phyloP scores from a whole-genome alignment of 2,113 vertebrate species.

The Pluvianellus socialis region DNA sequence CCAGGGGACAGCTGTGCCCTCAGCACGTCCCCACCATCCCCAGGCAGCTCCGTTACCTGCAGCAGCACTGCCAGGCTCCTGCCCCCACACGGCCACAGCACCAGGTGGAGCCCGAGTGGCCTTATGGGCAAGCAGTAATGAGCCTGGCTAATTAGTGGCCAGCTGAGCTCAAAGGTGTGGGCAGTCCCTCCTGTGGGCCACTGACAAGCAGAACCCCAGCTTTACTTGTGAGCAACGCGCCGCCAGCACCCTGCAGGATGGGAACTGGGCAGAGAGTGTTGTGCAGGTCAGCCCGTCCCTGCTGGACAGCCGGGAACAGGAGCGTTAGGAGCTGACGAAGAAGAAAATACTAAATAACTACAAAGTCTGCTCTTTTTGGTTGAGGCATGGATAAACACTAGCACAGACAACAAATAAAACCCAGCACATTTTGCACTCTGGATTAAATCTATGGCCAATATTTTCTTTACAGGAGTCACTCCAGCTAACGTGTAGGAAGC shows the following conservation, averaged over 20 bases:
- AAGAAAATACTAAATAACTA: neutral
- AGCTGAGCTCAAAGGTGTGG: neutral
- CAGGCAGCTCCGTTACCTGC: rapidly evolving
- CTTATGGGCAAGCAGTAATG: neutral
- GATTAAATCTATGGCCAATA: neutral
- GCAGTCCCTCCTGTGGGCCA: too few relatives aligned
- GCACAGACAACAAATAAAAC: neutral
- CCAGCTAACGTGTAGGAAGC: neutral
- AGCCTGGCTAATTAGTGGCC: neutral
- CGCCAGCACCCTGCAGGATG: rapidly evolving
- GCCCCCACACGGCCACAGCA: rapidly evolving
- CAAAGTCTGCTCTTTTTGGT: neutral
- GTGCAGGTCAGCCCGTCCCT: neutral
- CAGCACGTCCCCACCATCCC: rapidly evolving
- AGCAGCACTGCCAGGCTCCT: rapidly evolving
- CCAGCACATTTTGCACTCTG: neutral
- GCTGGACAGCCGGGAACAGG: neutral
- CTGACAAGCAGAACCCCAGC: neutral
- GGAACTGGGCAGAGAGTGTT: neutral
- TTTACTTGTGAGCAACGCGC: rapidly evolving
- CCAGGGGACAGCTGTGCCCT: rapidly evolving
- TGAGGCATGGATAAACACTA: neutral
- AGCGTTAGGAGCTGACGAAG: neutral
- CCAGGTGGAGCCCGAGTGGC: neutral
- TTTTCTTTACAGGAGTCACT: neutral